Evolutionary conservation across 2,797 vertebrate genomes (phyloP).

Genomic region (Tragopan temminckii): DNA sequence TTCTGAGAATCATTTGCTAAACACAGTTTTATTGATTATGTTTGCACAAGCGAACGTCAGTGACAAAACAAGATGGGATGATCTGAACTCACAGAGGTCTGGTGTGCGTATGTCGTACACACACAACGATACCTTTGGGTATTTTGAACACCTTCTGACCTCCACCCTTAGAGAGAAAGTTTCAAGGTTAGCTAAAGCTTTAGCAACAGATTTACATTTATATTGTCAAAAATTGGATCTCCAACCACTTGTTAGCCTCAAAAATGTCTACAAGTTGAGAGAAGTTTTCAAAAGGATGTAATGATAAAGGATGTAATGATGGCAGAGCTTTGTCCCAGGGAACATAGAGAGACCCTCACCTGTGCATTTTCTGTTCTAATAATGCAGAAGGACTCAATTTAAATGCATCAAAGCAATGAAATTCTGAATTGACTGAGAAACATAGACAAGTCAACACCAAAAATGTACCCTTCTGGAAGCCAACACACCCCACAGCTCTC

Average conservation of each 20-base stretch:
- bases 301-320: rapidly evolving
- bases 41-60: neutral
- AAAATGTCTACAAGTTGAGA: neutral
- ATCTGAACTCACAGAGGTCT: neutral
- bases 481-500: neutral
- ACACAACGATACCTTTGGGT: neutral
- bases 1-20: neutral
- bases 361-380: neutral
- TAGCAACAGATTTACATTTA: neutral
- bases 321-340: neutral
- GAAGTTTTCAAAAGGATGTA: neutral
- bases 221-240: neutral
- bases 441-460: neutral
- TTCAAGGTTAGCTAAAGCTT: neutral
- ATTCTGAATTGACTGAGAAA: neutral
- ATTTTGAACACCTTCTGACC: neutral
- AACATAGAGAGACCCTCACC: neutral
- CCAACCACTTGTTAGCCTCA: neutral
- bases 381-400: neutral
- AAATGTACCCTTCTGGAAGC: neutral
- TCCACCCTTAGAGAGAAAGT: neutral
- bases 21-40: slow-evolving; percentile 49
- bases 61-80: neutral
- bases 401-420: neutral
- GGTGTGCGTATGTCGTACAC: neutral